Conservation (phyloP, 2,113 vertebrate species). For the Pitta sordida region DNA sequence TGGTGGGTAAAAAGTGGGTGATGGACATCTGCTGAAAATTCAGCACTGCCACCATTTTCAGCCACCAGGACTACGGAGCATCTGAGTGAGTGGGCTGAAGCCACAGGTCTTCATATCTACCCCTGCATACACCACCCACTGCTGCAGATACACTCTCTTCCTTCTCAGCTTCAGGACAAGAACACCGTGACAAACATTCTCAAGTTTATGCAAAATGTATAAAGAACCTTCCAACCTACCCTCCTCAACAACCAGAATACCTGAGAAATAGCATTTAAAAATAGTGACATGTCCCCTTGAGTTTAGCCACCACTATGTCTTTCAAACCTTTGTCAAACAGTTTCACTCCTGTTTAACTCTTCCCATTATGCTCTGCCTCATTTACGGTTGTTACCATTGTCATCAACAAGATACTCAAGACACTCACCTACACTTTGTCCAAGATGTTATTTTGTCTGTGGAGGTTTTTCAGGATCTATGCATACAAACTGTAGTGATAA, state of each 20-base stretch:
- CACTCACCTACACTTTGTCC: background rate
- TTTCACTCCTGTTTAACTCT: background rate
- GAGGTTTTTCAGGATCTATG: background rate
- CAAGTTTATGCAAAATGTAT: background rate
- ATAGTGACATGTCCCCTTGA: background rate
- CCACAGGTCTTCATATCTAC: too few relatives aligned
- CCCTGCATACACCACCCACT: background rate
- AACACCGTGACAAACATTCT: background rate
- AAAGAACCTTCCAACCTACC: background rate
- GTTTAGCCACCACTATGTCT: background rate
- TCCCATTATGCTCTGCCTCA: background rate
- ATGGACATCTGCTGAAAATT: background rate
- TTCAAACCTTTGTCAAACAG: background rate
- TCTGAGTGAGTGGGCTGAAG: background rate
- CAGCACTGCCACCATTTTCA: background rate
- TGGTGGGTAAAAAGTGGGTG: background rate
- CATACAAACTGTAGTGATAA: background rate
- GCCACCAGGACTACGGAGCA: background rate
- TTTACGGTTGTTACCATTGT: background rate
- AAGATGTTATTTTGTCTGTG: background rate
- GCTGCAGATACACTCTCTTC: background rate
- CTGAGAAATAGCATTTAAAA: background rate
- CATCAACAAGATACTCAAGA: background rate
- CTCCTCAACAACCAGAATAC: background rate
- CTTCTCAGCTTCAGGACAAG: background rate